phyloP scores from a whole-genome alignment of 2,797 vertebrate species.

The Adelosebastes latens region DNA sequence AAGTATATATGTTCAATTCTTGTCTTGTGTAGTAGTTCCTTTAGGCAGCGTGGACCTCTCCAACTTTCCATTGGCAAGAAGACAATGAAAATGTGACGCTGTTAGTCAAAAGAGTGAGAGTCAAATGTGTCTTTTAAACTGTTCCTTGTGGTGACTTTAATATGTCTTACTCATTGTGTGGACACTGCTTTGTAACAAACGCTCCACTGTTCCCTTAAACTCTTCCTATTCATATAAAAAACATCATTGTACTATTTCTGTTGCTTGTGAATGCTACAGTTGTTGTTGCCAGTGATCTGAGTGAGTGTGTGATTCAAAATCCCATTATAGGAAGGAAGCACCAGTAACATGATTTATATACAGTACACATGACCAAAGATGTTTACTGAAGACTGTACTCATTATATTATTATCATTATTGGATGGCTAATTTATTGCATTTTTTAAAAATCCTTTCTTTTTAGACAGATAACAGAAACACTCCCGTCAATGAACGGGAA shows the following conservation, averaged over 20 bases:
- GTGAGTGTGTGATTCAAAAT: background rate
- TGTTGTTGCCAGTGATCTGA: background rate
- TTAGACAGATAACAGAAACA: background rate
- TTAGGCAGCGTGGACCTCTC: background rate
- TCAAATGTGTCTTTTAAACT: background rate
- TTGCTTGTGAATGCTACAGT: slow-evolving; percentile 5
- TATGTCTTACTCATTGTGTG: background rate
- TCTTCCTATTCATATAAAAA: background rate
- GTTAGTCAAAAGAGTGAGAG: background rate
- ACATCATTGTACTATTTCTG: background rate
- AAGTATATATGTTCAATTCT: background rate
- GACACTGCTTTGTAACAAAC: background rate
- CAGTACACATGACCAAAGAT: slow-evolving; percentile 9
- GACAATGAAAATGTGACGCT: slow-evolving; percentile 15
- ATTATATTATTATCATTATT: background rate
- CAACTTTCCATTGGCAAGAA: slow-evolving; percentile 6
- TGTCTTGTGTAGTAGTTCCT: slow-evolving; percentile 17
- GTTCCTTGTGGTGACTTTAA: slow-evolving; percentile 1
- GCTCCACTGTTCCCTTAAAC: background rate
- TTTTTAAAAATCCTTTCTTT: background rate
- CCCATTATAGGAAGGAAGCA: background rate
- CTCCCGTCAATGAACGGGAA: background rate
- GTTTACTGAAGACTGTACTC: background rate
- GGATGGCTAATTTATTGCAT: background rate
- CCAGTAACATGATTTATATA: background rate